Evolutionary conservation across 2,113 vertebrate species (phyloP), one percentile per base, ranked within the genome.

Genomic region (Perca flavescens): DNA sequence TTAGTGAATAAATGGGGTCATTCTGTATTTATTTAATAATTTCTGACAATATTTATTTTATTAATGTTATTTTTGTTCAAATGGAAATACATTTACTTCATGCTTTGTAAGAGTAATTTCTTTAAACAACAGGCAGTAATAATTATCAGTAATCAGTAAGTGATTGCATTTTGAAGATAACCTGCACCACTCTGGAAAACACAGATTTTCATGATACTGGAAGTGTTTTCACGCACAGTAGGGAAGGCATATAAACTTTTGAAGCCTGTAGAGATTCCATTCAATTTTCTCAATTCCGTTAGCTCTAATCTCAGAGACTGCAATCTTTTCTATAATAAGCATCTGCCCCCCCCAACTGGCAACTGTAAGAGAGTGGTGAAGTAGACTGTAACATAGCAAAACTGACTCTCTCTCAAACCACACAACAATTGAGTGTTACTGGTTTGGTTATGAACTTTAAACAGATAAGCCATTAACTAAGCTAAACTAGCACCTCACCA

Each of bases 251-350:
- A 50, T 47, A 74, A 77, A 63, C 40, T 5, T 56, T 40, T 57
- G 52, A 83, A 50, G 6, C 53, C 78, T 36, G 19, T 67, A 12
- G 88, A 77, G 84, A 80, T 86, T 90, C 87, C 53, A 80, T 82
- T 89, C 70, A 82, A 47, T 88, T 90, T 86, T 78, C 65, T 80
- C 78, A 65, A 22, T 67, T 89, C 53, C 6, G 8, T 74, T 60
- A 56, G 60, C 62, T 84, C 52, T 71, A 85, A 91, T 88, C 79
- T 87, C 47, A 72, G 40, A 67, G 31, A 64, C 50, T 36, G 72
- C 58, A 82, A 69, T 89, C 57, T 75, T 57, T 58, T 69, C 68
- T 67, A 74, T 83, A 86, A 86, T 72, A 83, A 83, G 69, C 69
- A 84, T 78, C 67, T 76, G 46, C 25, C 21, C 58, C 17, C 47